Base-by-base conservation (phyloP, 2,797 vertebrate species). In the Chaetophractus vellerosus region DNA sequence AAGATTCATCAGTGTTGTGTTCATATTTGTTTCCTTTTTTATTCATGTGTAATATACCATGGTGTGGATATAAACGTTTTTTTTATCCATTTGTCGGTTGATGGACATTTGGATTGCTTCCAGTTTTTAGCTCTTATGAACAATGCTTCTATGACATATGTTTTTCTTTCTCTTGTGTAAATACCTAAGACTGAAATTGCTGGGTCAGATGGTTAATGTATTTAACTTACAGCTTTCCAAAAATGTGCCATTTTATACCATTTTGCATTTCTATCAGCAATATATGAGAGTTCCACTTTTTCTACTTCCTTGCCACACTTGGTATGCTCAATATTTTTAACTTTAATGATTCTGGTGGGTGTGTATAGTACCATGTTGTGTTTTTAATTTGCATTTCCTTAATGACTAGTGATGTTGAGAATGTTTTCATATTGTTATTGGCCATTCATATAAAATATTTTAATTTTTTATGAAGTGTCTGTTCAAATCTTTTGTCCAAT, bases 101-200 rank as follows among this genome's bases (percentile, higher is more conserved):
- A 87, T 52, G 50, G 50, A 52, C 50, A 52, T 52, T 52, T 61
- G 57, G 50, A 45, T 57, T 89, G 50, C 8, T 79, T 69, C 9
- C 10, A 79, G 36, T 69, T 79, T 88, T 89, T 79, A 89, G 28
- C 33, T 79, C 24, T 57, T 79, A 68, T 68, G 63, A 79, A 89
- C 79, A 57, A 69, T 57, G 36, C 63, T 57, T 79, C 61, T 88
- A 3, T 88, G 59, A 41, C 15, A 57, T 36, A 57, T 9, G 31
- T 79, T 28, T 79, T 57, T 2, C 24, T 68, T 45, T 57, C 57
- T 66, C 36, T 45, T 50, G 10, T 63, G 23, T 63, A 59, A 75
- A 75, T 48, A 50, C 31, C 18, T 78, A 55, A 26, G 48, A 52
- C 36, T 78, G 21, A 89, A 89, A 57, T 89, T 57, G n/a, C 33